Evolutionary conservation across 2,113 vertebrate species (phyloP), one percentile per base, ranked within the genome.

Genomic region (Morphnarchus princeps): DNA sequence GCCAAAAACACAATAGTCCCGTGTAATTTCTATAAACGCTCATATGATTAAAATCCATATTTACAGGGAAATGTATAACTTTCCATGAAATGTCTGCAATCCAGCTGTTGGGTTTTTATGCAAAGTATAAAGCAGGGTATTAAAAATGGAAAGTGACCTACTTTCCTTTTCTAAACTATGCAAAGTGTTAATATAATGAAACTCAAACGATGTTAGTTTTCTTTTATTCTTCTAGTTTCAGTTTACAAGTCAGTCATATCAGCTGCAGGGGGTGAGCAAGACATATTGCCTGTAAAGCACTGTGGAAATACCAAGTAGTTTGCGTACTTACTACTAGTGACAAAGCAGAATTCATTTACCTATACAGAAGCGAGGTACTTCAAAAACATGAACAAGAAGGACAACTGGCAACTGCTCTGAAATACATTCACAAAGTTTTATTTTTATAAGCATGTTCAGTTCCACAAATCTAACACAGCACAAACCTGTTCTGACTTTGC

Each of bases 81-180:
- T 93, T 19, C 45, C 66, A 70, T 8, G 26, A 93, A 80, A 22
- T 26, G 42, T 43, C 40, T 82, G 63, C n/a, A 86, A 88, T 55
- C 42, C 78, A 87, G 78, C 45, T 94, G n/a, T 63, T 82, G 24
- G 3, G 0, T 6, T 71, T 93, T 84, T 79, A 92, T 34, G 70
- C 49, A 26, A 92, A 95, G 43, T 76, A 67, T 72, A 82, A 79
- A 91, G 34, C 58, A 29, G 31, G 6, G 74, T 63, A 96, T 90
- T 82, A 95, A 63, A 95, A 95, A 95, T 36, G 34, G 69, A 84
- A 97, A 93, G 89, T 65, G 59, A 93, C 72, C 82, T 82, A 94
- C 72, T 96, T 93, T 96, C 94, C 61, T 87, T 80, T 87, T 55
- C 72, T 81, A 69, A 92, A 65, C 61, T 57, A 77, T 54, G 61